Evolutionary conservation across 1,140 invertebrate species (phyloP), one percentile per base, ranked within the genome.

Genomic region (Aradophagus sp.): DNA sequence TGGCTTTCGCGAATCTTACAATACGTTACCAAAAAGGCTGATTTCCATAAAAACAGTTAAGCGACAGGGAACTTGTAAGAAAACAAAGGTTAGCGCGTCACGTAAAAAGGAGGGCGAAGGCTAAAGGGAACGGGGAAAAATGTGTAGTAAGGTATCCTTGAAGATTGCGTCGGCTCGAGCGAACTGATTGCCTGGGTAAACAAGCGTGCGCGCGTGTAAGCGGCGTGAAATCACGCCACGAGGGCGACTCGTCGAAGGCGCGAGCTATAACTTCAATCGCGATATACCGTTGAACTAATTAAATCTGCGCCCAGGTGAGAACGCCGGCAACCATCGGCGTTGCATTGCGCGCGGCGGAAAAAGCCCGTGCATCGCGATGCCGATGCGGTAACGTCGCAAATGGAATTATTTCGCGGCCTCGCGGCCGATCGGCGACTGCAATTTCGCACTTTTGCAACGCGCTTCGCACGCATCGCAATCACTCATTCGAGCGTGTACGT

Each of bases 381-480:
- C 41, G 32, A 32, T 38, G 34, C 41, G 13, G 35, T 41, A 61
- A 50, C 38, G 4, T 47, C 8, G 61, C 35, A 50, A 44, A 66
- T 48, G 50, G 56, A 44, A 50, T 70, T 56, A 50, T 62, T 70
- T 44, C 50, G 45, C 50, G 67, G 52, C 47, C 44, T 59, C 67
- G 36, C 19, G 58, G 52, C 32, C 67, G 59, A 70, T 70, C 59
- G 59, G 53, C 52, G 63, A 70, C 61, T 63, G 67, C 58, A 70
- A 70, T 70, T 63, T 70, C 53, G 44, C 58, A 38, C 58, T 70
- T 70, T 58, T 56, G 67, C 58, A 63, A 63, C 36, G 67, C 26
- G 58, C 62, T 63, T 70, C 58, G 58, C 59, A 55, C 58, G 53
- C 52, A 67, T 52, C 52, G 67, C 44, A 70, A 70, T 70, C 52